Percentiles rank a stretch among this genome's conserved stretches.
Conservation (phyloP, 2,113 vertebrate species). For the Melanocharis versteri region DNA sequence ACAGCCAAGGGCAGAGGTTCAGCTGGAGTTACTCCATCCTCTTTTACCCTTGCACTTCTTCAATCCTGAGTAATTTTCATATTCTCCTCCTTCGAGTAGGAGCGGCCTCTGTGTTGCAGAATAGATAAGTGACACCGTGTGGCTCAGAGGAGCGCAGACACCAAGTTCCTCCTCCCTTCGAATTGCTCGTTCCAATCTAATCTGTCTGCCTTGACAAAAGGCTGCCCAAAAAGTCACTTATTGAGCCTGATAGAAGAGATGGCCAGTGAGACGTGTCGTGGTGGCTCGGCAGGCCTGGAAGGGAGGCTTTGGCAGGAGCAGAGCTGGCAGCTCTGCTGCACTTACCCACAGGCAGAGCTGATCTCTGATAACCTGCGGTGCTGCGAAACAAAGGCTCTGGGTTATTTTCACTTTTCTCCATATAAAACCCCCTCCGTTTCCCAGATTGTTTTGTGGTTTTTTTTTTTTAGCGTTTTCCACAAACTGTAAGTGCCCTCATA, state of each 20-base stretch:
- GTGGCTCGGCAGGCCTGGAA: neutral
- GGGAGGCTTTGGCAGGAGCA: neutral
- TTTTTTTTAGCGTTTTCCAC: constrained; percentile 26
- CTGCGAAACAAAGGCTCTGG: neutral
- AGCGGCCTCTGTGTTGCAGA: neutral
- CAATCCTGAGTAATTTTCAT: neutral
- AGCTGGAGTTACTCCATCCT: neutral
- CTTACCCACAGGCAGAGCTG: neutral
- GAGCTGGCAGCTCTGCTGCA: neutral
- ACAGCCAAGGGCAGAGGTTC: neutral
- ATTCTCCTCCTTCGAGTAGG: neutral
- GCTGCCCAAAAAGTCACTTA: neutral
- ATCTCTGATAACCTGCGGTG: neutral
- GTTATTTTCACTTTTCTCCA: neutral
- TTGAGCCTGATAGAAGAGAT: neutral
- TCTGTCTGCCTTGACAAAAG: neutral
- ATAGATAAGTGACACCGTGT: neutral
- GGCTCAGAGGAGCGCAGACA: neutral
- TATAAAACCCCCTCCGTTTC: neutral
- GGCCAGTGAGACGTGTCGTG: neutral
- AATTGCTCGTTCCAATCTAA: neutral
- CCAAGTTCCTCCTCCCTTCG: neutral
- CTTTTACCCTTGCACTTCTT: neutral
- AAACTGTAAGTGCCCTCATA: neutral
- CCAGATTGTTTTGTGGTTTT: neutral